A percentile compares a stretch with the other conserved stretches of the same genome.
Conservation (phyloP, 2,113 vertebrate species). For the Panurus biarmicus region DNA sequence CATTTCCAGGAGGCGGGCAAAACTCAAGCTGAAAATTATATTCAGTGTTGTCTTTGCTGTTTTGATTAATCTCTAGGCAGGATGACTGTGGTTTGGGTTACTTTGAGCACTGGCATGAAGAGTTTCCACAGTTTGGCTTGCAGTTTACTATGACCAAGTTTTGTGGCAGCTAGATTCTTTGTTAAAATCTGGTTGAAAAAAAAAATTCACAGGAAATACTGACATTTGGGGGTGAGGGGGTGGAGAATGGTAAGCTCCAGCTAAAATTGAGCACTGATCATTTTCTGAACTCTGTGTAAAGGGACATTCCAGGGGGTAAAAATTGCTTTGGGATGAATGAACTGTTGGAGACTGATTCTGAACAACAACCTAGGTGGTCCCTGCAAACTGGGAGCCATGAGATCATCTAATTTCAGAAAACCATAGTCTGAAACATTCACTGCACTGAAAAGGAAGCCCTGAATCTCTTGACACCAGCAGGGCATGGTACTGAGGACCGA, state of each 20-base stretch:
- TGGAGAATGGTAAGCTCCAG: neutral
- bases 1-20: constrained; percentile 24
- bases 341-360: neutral
- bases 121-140: neutral
- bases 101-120: constrained; percentile 28
- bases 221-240: neutral
- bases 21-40: constrained; percentile 39
- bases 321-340: neutral
- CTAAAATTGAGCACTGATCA: neutral
- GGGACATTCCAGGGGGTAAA: neutral
- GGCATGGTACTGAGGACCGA: neutral
- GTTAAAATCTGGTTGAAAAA: neutral
- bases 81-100: constrained; percentile 58
- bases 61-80: constrained; percentile 57
- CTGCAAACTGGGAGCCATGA: neutral
- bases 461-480: neutral
- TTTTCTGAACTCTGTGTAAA: neutral
- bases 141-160: constrained; percentile 20
- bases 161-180: neutral
- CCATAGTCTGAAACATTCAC: neutral
- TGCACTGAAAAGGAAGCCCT: neutral
- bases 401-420: constrained; percentile 27
- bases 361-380: constrained; percentile 25
- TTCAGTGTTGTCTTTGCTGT: constrained; percentile 28
- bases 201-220: neutral